Percentiles rank a stretch among this genome's conserved stretches.
Conservation (phyloP, 2,888 invertebrate species). For the Allygus modestus region DNA sequence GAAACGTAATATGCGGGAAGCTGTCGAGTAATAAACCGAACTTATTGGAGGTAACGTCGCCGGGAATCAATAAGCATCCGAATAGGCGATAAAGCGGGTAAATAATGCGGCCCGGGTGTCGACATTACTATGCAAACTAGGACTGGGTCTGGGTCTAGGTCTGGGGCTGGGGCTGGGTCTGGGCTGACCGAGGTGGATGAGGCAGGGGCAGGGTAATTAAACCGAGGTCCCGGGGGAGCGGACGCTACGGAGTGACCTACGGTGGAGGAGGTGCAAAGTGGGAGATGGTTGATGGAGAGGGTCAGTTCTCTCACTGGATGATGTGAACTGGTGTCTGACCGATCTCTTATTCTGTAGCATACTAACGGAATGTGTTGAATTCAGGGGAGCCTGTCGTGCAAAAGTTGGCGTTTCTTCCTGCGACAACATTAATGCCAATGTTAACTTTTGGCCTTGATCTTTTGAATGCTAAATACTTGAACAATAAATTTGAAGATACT, state of each 20-base stretch:
- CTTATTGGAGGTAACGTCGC: constrained; percentile 19
- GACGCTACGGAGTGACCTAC: not conserved
- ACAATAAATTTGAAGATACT: too few species aligned
- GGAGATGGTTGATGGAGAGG: not conserved
- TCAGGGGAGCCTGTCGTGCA: too few species aligned
- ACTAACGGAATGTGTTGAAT: too few species aligned
- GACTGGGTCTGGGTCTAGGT: not conserved
- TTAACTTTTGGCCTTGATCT: too few species aligned
- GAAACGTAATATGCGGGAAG: constrained; percentile 9
- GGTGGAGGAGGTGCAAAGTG: not conserved
- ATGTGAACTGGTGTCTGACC: too few species aligned
- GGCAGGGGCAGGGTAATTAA: not conserved
- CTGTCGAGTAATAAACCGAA: constrained; percentile 29
- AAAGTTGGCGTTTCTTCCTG: too few species aligned
- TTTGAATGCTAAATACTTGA: too few species aligned
- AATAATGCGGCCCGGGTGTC: not conserved
- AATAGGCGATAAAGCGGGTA: constrained; percentile 29
- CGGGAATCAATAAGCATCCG: constrained; percentile 48
- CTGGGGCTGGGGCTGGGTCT: not conserved
- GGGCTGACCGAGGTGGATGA: not conserved
- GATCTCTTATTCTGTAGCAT: too few species aligned
- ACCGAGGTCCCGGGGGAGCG: not conserved
- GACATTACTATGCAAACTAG: constrained; percentile 14
- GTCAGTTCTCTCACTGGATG: too few species aligned
- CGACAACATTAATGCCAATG: too few species aligned